These are phyloP conservation scores for Sander lucioperca DNA, from an alignment of 2,113 vertebrate species.

Conservation along the genomic window DNA sequence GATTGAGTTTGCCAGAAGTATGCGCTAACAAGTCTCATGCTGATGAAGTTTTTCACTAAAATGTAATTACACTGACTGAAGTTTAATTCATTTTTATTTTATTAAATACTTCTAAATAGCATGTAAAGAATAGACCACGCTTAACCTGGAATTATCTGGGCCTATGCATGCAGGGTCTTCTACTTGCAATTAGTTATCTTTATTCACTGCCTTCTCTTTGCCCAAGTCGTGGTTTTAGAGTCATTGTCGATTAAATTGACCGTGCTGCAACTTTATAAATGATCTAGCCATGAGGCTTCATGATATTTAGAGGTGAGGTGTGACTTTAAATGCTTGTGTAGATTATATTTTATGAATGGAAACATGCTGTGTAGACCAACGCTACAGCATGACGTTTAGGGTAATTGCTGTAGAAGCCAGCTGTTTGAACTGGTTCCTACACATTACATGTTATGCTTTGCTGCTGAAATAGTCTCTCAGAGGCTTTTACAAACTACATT, in stretches of 20 bases:
- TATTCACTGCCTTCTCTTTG: neutral
- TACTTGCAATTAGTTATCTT: conserved; percentile 5
- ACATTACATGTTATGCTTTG: conserved; percentile 14
- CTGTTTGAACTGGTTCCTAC: conserved; percentile 19
- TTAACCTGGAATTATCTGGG: conserved; percentile 33
- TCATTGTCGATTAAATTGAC: conserved; percentile 34
- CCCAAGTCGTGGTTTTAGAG: neutral
- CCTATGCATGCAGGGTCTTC: neutral
- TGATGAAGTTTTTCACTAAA: conserved; percentile 68
- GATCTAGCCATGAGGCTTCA: neutral
- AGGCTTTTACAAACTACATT: conserved; percentile 16
- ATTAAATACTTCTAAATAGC: conserved; percentile 43
- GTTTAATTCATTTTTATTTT: conserved; percentile 63
- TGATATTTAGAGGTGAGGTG: conserved; percentile 16
- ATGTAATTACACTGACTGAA: conserved; percentile 66
- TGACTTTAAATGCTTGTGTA: conserved; percentile 28
- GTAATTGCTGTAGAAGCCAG: conserved; percentile 21
- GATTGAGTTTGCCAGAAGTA: conserved; percentile 71
- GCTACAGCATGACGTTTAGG: conserved; percentile 11
- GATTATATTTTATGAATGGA: conserved; percentile 39
- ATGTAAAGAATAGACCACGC: conserved; percentile 36
- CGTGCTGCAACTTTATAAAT: conserved; percentile 16
- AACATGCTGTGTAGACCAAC: conserved; percentile 10
- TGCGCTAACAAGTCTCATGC: conserved; percentile 74
- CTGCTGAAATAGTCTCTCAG: conserved; percentile 28